A percentile compares a stretch with the other conserved stretches of the same genome.
phyloP scores from a whole-genome alignment of 35 echinoderm and acorn worm genomes.

The Apostichopus japonicus region DNA sequence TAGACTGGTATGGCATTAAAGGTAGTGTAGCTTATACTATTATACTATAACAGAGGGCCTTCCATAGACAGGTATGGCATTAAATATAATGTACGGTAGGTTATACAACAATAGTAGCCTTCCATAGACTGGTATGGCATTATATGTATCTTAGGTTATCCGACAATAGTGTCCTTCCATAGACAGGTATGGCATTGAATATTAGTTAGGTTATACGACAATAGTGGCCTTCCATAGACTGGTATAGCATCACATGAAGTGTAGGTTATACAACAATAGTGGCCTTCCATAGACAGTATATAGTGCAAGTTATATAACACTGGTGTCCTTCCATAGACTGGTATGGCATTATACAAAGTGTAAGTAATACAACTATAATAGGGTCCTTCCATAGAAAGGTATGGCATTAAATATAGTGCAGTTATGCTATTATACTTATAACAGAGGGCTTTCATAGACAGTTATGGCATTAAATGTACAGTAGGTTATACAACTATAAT shows the following conservation, averaged over 20 bases:
- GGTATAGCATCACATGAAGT: not conserved
- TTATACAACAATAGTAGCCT: not conserved
- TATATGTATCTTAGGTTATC: no score
- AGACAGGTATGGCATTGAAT: not conserved
- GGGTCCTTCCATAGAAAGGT: slow-evolving; percentile 71
- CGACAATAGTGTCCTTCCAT: not conserved
- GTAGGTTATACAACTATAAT: not conserved
- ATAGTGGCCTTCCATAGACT: slow-evolving; percentile 73
- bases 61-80: slow-evolving; percentile 60
- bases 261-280: not conserved
- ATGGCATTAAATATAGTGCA: not conserved
- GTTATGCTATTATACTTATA: not conserved
- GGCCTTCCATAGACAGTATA: not conserved
- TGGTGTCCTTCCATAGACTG: slow-evolving; percentile 69
- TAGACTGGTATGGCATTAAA: not conserved
- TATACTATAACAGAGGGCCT: not conserved
- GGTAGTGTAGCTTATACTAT: not conserved
- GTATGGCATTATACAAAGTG: not conserved
- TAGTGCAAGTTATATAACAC: not conserved
- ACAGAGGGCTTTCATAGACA: not conserved
- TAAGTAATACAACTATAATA: slow-evolving; percentile 24
- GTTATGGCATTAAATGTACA: not conserved
- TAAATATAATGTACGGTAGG: not conserved
- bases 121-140: not conserved
- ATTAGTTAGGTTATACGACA: not conserved